Evolutionary conservation across 2,888 invertebrate species (phyloP), one percentile per base, ranked within the genome.

Genomic region (Encarsia formosa): DNA sequence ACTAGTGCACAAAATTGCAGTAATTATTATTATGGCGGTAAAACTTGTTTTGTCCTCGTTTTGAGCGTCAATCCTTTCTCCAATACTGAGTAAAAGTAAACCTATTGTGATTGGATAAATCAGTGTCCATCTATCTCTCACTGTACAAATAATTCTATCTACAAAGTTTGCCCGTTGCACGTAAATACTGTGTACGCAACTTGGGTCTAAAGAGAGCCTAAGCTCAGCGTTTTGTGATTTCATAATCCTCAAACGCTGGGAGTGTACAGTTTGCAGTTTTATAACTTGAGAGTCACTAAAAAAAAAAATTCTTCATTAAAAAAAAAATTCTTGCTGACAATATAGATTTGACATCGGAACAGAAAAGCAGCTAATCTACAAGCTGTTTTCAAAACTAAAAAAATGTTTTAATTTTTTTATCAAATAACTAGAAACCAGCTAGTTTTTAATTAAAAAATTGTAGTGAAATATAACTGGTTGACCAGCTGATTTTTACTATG

Each of bases 161-260:
- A 65, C n/a, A 59, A 56, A 8, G 73, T 77, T 50, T 67, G 62
- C 37, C 70, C 70, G 62, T 75, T 78, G 70, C n/a, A 73, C 54
- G 20, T 59, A 59, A 42, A 74, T 61, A 41, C 75, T 78, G 65
- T 84, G 89, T n/a, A 79, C 79, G 66, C 89, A 90, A 34, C 78
- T 76, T 5, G 88, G 85, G 68, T 88, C 87, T 60, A 88, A 74
- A 44, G 82, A 78, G 16, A 90, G 63, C 43, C 79, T 80, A 4
- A 89, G 69, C 60, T 74, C 75, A 0, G 82, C 79, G 0, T 76
- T 71, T 37, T 52, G 48, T 6, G 47, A 41, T 26, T 57, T 52
- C 48, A 57, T 57, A 3, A 41, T 20, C 2, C 34, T 37, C 5
- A 49, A 47, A 16, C 46, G 46, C 31, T 54, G 57, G 40, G 52